A percentile compares a stretch with the other conserved stretches of the same genome.
Conservation (phyloP, 1,140 invertebrate species). For the Araneus ventricosus region DNA sequence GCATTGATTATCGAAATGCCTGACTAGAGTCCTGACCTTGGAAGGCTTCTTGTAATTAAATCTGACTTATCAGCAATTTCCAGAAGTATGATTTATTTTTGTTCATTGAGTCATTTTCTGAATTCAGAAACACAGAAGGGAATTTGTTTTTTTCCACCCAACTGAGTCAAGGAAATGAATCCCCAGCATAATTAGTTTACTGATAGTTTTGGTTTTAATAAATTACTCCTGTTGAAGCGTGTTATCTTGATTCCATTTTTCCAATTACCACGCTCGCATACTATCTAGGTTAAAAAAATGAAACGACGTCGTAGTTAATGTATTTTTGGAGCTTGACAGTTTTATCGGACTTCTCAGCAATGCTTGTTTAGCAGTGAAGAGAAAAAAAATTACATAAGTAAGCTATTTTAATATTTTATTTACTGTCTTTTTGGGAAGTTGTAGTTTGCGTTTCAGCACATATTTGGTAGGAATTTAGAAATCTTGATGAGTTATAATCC, state of each 20-base stretch:
- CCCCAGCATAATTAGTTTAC: slow-evolving; percentile 37
- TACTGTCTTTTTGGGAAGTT: not conserved
- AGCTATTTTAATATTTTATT: not conserved
- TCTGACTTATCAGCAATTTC: slow-evolving; percentile 60
- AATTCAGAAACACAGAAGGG: slow-evolving; percentile 3
- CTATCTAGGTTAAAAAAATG: not conserved
- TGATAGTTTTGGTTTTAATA: slow-evolving; percentile 55
- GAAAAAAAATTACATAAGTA: not conserved
- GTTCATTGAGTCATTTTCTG: slow-evolving; percentile 20
- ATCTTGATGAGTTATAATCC: too few relatives aligned
- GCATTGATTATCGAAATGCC: slow-evolving; percentile 46
- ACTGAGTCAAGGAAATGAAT: slow-evolving; percentile 29
- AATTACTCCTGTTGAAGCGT: slow-evolving; percentile 27
- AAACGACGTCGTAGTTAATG: not conserved
- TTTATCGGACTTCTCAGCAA: not conserved
- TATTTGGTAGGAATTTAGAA: too few relatives aligned
- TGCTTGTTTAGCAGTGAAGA: not conserved
- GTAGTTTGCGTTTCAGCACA: too few relatives aligned
- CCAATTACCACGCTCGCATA: slow-evolving; percentile 4
- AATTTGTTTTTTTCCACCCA: not conserved
- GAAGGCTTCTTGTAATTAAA: slow-evolving; percentile 46
- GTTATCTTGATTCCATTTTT: slow-evolving; percentile 39
- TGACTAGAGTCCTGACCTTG: not conserved
- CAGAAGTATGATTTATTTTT: slow-evolving; percentile 56
- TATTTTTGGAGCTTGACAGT: slow-evolving; percentile 3